Evolutionary conservation across 2,797 vertebrate species (phyloP), one percentile per base, ranked within the genome.

Genomic region (Danionella dracula): DNA sequence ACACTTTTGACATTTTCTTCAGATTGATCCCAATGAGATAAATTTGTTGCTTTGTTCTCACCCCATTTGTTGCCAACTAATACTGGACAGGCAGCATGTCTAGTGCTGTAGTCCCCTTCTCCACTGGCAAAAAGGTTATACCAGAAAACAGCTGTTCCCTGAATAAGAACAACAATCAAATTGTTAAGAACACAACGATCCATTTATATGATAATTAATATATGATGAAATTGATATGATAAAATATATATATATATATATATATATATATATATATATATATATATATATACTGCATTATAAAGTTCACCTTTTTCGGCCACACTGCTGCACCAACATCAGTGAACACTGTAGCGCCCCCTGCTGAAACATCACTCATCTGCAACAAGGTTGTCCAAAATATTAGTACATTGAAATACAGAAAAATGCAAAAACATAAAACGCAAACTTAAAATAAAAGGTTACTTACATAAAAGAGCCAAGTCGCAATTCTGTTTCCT

Each of bases 21-120:
- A 27, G 13, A 2, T n/a, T n/a, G n/a, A n/a, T n/a, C n/a, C n/a
- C n/a, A n/a, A n/a, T 27, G 21, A 31, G 4, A 10, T 16, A n/a
- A n/a, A n/a, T n/a, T n/a, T n/a, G n/a, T 15, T 15, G 29, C 27
- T 29, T 10, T 11, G 21, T 1, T 88, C 88, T 91, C 77, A 99
- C 97, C 96, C 97, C 97, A 99, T 79, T 99, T 99, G 79, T 95
- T 98, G 76, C 97, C 97, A 51, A 99, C 97, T 73, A 99, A 83
- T 64, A 99, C 96, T 0, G 97, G 97, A 77, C 97, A 99, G 49
- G 96, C 97, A 0, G 96, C 96, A 0, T 99, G 96, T 44, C 95
- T 84, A 0, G 96, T 99, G 80, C 96, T 97, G 78, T 98, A 99
- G 78, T 99, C 97, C 21, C 97, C 97, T 81, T 99, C 96, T 63